A percentile compares a stretch with the other conserved stretches of the same genome.
These are phyloP conservation scores for Tetragonula carbonaria DNA, from an alignment of 2,888 invertebrate species.

Conservation along the genomic window DNA sequence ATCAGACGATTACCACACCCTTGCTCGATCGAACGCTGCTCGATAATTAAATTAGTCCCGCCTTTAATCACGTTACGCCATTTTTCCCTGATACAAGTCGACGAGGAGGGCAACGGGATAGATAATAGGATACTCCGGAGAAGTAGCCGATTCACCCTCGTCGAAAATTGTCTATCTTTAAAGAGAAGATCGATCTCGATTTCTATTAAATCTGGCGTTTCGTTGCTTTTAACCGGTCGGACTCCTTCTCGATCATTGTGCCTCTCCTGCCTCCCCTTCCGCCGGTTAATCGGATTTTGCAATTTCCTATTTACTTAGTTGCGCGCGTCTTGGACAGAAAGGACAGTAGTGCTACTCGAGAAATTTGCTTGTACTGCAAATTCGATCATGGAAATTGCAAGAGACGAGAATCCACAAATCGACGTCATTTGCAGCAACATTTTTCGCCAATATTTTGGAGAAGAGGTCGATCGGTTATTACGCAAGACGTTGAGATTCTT, in stretches of 20 bases:
- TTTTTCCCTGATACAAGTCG: constrained; percentile 24
- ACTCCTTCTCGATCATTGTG: constrained; percentile 18
- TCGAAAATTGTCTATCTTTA: constrained; percentile 5
- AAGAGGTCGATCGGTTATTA: too few species aligned
- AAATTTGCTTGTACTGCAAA: constrained; percentile 23
- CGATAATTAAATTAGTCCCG: constrained; percentile 35
- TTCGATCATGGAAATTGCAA: constrained; percentile 26
- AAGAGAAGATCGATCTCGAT: background rate
- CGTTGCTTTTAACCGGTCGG: background rate
- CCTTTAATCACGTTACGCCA: constrained; percentile 25
- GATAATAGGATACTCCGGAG: constrained; percentile 33
- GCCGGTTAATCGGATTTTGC: constrained; percentile 35
- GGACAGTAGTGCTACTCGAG: background rate
- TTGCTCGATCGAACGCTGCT: constrained; percentile 1
- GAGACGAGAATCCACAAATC: background rate
- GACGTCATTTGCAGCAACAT: background rate
- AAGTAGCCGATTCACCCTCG: constrained; percentile 2
- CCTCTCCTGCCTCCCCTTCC: background rate
- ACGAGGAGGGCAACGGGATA: background rate
- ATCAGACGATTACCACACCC: constrained; percentile 7
- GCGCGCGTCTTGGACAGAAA: constrained; percentile 1
- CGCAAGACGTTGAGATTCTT: too few species aligned
- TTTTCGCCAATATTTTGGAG: constrained; percentile 3
- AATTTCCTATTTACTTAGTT: constrained; percentile 39
- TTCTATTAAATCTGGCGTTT: constrained; percentile 16